Evolutionary conservation across 2,113 vertebrate genomes (phyloP).

Genomic region (Castor canadensis): DNA sequence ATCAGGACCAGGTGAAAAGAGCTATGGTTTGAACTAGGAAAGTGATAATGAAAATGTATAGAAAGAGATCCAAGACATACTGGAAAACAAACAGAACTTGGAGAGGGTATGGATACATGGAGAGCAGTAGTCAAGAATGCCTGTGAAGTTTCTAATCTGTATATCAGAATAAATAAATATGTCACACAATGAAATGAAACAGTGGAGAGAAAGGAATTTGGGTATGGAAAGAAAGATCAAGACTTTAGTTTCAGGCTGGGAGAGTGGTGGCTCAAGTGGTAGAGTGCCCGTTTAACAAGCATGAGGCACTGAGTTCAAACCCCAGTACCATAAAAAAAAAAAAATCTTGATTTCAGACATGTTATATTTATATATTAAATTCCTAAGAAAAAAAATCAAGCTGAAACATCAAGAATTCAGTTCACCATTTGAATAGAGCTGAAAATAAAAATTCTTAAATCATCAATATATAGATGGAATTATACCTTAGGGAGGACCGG

Average conservation of each 20-base stretch:
- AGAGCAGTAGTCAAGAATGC: background rate
- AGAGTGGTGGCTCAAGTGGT: too few relatives aligned
- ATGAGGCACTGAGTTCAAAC: too few relatives aligned
- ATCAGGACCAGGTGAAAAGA: conserved; percentile 19
- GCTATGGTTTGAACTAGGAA: conserved; percentile 16
- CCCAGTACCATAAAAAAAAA: too few relatives aligned
- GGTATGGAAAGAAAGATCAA: background rate
- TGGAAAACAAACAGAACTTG: conserved; percentile 25
- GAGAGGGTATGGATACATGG: background rate
- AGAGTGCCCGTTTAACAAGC: too few relatives aligned
- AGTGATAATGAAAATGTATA: background rate
- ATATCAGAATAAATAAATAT: background rate
- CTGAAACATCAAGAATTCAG: conserved; percentile 20
- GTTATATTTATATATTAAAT: conserved; percentile 43
- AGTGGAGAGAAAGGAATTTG: conserved; percentile 7
- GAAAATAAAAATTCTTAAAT: conserved; percentile 34
- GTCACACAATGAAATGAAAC: background rate
- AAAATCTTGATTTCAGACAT: background rate
- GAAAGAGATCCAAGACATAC: background rate
- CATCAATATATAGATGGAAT: background rate
- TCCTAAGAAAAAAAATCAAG: background rate
- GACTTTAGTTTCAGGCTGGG: background rate
- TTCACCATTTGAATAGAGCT: background rate
- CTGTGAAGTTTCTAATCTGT: background rate
- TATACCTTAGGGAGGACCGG: background rate